Evolutionary conservation across 2,797 vertebrate species (phyloP).

Genomic region (Lycodopsis pacificus): DNA sequence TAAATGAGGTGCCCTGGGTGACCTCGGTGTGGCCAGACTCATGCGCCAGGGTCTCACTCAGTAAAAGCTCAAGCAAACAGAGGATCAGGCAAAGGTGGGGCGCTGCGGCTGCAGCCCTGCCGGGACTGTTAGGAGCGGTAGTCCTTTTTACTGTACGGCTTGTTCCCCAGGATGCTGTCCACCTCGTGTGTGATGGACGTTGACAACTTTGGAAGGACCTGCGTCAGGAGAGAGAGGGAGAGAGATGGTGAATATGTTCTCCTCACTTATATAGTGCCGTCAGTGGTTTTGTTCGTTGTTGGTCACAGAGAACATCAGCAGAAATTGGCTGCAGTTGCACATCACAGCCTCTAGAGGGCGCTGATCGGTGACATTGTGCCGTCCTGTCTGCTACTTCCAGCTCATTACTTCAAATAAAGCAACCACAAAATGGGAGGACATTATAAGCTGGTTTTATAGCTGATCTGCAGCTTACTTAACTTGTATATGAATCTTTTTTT

Average conservation of each 20-base stretch:
- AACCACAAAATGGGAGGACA: neutral
- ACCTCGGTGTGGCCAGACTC: slow-evolving; percentile 82
- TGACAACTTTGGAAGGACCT: slow-evolving; percentile 98
- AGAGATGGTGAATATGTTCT: neutral
- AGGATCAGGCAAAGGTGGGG: slow-evolving; percentile 86
- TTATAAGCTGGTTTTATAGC: neutral
- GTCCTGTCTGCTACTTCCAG: neutral
- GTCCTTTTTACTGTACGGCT: slow-evolving; percentile 99
- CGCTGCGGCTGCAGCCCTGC: slow-evolving; percentile 71
- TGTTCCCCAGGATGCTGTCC: slow-evolving; percentile 99
- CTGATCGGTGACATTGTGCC: neutral
- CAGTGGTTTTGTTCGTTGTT: neutral
- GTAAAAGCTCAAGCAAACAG: slow-evolving; percentile 93
- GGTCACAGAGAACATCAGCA: neutral
- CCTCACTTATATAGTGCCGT: too few species aligned
- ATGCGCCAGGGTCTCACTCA: slow-evolving; percentile 87
- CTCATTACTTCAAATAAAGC: neutral
- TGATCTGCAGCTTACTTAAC: neutral
- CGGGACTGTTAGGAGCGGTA: slow-evolving; percentile 92
- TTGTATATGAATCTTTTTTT: neutral
- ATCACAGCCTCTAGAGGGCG: slow-evolving; percentile 15
- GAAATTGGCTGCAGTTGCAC: neutral
- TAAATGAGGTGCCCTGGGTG: slow-evolving; percentile 77
- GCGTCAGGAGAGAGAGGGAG: slow-evolving; percentile 20
- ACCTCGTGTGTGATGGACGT: slow-evolving; percentile 97